Evolutionary conservation across 2,888 invertebrate species (phyloP), one percentile per base, ranked within the genome.

Genomic region (Sphaerophoria rueppellii): DNA sequence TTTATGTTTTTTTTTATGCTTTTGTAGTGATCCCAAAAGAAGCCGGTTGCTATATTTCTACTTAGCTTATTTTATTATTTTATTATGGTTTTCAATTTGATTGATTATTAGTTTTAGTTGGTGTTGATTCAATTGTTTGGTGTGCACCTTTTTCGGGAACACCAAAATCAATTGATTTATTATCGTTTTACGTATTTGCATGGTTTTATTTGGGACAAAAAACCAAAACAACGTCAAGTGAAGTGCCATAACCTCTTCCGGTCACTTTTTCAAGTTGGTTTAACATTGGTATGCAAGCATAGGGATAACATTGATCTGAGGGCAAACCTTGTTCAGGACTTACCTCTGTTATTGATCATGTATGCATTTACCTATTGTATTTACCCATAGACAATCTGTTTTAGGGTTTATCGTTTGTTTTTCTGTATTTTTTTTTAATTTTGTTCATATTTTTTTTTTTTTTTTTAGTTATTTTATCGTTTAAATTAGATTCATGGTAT

Each of bases 171-270:
- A 46, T 72, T 37, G 12, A 34, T 46, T 74, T 16, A 7, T 58
- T 43, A 6, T 50, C 32, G 35, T 35, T 55, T 57, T 11, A 50
- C 52, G 35, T 54, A 95, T 82, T 94, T 93, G 35, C 95, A 92
- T 88, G 98, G 6, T 14, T 34, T 95, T 93, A 85, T 94, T 91
- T 0, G 95, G 92, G 94, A 97, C 95, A 90, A 90, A 96, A 95
- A 90, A 95, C 93, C 90, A 95, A 95, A 54, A 94, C 93, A 24
- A 92, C 92, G 11, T 94, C 93, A 87, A 93, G 93, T 9, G 90
- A 90, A 0, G 65, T 35, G 54, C n/a, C 88, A 88, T 2, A 90
- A 87, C 3, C 69, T 63, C 9, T 52, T 12, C 37, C 87, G n/a
- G 90, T 87, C 69, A 69, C 7, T 43, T 43, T 35, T 89, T 87